Conservation (phyloP, 2,888 invertebrate species). For the Pachycephus smyrnensis region DNA sequence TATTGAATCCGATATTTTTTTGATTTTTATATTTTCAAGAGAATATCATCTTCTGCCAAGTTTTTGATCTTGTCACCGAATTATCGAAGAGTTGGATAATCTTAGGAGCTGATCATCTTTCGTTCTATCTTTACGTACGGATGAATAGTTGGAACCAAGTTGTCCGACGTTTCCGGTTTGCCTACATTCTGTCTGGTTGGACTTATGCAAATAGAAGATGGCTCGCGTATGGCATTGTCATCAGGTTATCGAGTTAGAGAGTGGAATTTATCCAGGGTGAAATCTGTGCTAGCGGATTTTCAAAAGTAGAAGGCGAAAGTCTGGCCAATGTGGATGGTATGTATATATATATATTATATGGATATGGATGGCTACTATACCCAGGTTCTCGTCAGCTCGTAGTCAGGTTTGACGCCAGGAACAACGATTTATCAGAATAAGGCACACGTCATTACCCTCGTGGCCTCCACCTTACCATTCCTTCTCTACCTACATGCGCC, state of each 20-base stretch:
- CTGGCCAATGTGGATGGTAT: not conserved
- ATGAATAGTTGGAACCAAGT: not conserved
- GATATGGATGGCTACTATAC: constrained; percentile 8
- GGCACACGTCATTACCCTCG: constrained; percentile 63
- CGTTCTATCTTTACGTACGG: not conserved
- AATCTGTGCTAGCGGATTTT: not conserved
- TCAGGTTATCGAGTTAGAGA: not conserved
- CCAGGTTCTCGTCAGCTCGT: constrained; percentile 37
- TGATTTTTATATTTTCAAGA: not conserved
- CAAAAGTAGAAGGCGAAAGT: not conserved
- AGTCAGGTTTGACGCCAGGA: constrained; percentile 62
- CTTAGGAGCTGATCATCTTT: not conserved
- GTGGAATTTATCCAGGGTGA: not conserved
- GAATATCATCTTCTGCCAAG: not conserved
- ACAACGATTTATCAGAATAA: constrained; percentile 65
- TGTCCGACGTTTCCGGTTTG: not conserved
- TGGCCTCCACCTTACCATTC: constrained; percentile 41
- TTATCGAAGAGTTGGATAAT: not conserved
- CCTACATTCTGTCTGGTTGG: not conserved
- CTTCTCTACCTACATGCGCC: constrained; percentile 13
- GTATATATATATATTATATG: not conserved
- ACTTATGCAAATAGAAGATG: not conserved
- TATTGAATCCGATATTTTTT: not conserved
- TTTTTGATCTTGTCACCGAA: not conserved
- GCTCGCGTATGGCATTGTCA: not conserved